Percentiles rank a stretch among this genome's conserved stretches.
phyloP scores from a whole-genome alignment of 2,797 vertebrate species.

The Siniperca undulata region DNA sequence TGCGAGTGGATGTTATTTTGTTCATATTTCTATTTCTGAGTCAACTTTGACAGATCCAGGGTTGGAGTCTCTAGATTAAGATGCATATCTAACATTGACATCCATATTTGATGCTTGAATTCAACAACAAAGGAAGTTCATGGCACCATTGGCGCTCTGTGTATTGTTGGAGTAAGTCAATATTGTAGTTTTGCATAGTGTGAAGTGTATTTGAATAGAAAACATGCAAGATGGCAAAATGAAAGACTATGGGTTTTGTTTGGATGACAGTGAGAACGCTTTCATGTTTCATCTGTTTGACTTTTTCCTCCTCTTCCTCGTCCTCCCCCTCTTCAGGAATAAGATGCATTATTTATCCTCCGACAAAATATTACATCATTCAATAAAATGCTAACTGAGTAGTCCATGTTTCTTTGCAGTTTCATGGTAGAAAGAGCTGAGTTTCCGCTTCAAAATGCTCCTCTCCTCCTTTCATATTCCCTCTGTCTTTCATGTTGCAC shows the following conservation, averaged over 20 bases:
- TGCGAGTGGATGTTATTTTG: conserved; percentile 9
- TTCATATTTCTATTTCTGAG: conserved; percentile 24
- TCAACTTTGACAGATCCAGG: neutral
- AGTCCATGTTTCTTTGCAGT: conserved; percentile 56
- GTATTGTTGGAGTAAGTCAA: conserved; percentile 7
- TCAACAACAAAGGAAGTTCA: conserved; percentile 3
- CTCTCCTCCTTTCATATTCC: conserved; percentile 69
- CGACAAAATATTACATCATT: conserved; percentile 69
- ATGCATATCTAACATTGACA: conserved; percentile 24
- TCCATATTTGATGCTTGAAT: conserved; percentile 12
- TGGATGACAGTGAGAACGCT: conserved; percentile 25
- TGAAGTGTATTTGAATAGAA: conserved; percentile 25
- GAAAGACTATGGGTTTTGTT: conserved; percentile 22
- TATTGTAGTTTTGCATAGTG: conserved; percentile 7
- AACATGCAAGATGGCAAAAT: conserved; percentile 10
- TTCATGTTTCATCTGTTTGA: conserved; percentile 46
- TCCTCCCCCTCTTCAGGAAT: conserved; percentile 24
- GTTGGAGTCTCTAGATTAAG: conserved; percentile 22
- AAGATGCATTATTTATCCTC: conserved; percentile 66
- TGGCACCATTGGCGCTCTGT: neutral
- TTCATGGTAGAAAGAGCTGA: conserved; percentile 23
- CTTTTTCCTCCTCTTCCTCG: conserved; percentile 28
- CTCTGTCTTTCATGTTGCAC: conserved; percentile 76
- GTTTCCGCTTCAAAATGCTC: conserved; percentile 63
- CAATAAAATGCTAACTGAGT: conserved; percentile 62